These are phyloP conservation scores for Megaleporinus macrocephalus DNA, from an alignment of 2,113 vertebrate genomes.

Conservation along the genomic window DNA sequence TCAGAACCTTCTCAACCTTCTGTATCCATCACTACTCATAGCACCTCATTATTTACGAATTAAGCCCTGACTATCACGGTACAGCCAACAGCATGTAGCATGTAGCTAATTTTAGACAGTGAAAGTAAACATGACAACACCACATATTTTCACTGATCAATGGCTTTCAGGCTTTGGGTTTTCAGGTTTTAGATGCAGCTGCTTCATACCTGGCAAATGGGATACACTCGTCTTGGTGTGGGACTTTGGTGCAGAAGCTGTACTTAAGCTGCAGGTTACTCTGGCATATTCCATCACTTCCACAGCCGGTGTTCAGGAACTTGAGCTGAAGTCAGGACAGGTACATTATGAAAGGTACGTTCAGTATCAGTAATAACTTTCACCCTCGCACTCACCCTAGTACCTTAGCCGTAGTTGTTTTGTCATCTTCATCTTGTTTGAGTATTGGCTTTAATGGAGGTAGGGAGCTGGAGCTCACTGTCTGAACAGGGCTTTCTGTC, in stretches of 20 bases:
- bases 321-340: slow-evolving; percentile 73
- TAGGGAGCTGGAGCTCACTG: slow-evolving; percentile 66
- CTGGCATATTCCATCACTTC: slow-evolving; percentile 81
- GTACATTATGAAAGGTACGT: not conserved
- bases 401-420: slow-evolving; percentile 38
- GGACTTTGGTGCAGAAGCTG: slow-evolving; percentile 70
- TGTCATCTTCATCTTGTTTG: slow-evolving; percentile 74
- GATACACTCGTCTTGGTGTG: slow-evolving; percentile 25
- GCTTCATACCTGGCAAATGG: slow-evolving; percentile 36
- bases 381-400: not conserved
- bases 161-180: too few relatives aligned
- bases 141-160: too few relatives aligned
- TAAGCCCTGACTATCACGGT: too few relatives aligned
- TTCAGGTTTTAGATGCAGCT: not conserved
- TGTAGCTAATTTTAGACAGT: too few relatives aligned
- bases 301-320: slow-evolving; percentile 87
- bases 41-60: too few relatives aligned
- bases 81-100: too few relatives aligned
- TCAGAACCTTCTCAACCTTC: too few relatives aligned
- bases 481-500: slow-evolving; percentile 66
- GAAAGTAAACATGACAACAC: too few relatives aligned
- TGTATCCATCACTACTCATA: too few relatives aligned
- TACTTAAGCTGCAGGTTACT: slow-evolving; percentile 86
- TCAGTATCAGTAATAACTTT: not conserved
- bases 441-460: slow-evolving; percentile 82